Evolutionary conservation across 2,888 invertebrate species (phyloP), one percentile per base, ranked within the genome.

Genomic region (Drosophila putrida): DNA sequence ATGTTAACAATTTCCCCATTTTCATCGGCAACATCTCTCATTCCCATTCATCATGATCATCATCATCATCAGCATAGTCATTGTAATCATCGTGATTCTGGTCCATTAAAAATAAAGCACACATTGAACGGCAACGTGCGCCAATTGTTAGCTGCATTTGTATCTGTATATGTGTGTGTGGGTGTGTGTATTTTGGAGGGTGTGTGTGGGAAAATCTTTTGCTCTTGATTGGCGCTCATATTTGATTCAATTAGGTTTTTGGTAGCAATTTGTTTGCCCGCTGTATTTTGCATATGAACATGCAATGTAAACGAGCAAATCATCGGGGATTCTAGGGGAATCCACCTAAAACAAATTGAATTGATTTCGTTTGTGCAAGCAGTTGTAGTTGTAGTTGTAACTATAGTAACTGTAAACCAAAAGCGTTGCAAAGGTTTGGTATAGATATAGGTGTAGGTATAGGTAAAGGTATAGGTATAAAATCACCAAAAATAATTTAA

Each of bases 161-260:
- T 33, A 10, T 33, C n/a, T 49, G 25, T 46, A 36, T 9, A 35
- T 54, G 53, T 54, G 38, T 46, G 13, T 31, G 15, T 38, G n/a
- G 6, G 36, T 38, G 13, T 51, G 10, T 50, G 38, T 49, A 15
- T 31, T 6, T 31, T 6, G 6, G 8, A 35, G 15, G 38, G 47
- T 64, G 20, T 49, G 44, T 39, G 15, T 67, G 67, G 65, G 51
- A 59, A 79, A 78, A 75, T 72, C 62, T 63, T 75, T 73, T 68
- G 57, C 62, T 69, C 75, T 81, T 86, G 86, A 83, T 86, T 84
- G 81, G 66, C 63, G 63, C 57, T 78, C 73, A 61, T 51, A 70
- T 72, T 80, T 75, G 71, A 75, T 75, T 72, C 81, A 80, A 80
- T 80, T 80, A 75, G 46, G 55, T 67, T 55, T 68, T 80, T 68